Evolutionary conservation across 1,140 invertebrate genomes (phyloP).

Genomic region (Aphaenogaster floridana): DNA sequence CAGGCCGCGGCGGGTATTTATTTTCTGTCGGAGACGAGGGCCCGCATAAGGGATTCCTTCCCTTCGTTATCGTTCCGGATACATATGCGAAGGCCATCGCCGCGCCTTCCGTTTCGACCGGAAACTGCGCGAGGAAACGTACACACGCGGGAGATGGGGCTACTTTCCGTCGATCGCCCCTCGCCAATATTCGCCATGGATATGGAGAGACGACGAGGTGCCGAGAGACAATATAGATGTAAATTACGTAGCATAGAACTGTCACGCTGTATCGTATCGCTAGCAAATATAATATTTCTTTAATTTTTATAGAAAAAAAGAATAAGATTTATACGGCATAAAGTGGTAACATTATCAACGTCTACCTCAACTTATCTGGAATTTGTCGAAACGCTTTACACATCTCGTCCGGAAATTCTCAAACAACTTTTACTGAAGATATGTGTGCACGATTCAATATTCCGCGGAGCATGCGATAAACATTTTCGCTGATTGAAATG

Average conservation of each 20-base stretch:
- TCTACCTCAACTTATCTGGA: not conserved
- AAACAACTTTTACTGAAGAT: slow-evolving; percentile 27
- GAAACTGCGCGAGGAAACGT: slow-evolving; percentile 17
- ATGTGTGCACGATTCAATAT: slow-evolving; percentile 30
- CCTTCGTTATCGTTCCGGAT: slow-evolving; percentile 35
- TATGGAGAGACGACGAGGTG: not conserved
- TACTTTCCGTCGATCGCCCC: not conserved
- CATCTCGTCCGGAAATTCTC: slow-evolving; percentile 25
- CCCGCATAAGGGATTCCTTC: slow-evolving; percentile 7
- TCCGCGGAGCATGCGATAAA: slow-evolving; percentile 39
- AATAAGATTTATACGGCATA: not conserved
- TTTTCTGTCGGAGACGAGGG: not conserved
- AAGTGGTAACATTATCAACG: not conserved
- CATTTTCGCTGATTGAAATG: slow-evolving; percentile 51
- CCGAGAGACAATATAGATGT: not conserved
- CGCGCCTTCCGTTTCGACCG: slow-evolving; percentile 40
- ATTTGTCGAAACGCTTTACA: slow-evolving; percentile 7
- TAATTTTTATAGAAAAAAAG: not conserved
- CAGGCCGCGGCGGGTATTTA: not conserved
- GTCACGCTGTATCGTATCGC: not conserved
- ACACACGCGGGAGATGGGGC: not conserved
- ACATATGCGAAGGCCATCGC: not conserved
- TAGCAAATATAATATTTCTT: slow-evolving; percentile 8
- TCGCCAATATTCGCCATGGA: slow-evolving; percentile 3
- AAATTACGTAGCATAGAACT: slow-evolving; percentile 24